These are phyloP conservation scores for Urocynchramus pylzowi DNA, from an alignment of 2,113 vertebrate species.

Conservation along the genomic window DNA sequence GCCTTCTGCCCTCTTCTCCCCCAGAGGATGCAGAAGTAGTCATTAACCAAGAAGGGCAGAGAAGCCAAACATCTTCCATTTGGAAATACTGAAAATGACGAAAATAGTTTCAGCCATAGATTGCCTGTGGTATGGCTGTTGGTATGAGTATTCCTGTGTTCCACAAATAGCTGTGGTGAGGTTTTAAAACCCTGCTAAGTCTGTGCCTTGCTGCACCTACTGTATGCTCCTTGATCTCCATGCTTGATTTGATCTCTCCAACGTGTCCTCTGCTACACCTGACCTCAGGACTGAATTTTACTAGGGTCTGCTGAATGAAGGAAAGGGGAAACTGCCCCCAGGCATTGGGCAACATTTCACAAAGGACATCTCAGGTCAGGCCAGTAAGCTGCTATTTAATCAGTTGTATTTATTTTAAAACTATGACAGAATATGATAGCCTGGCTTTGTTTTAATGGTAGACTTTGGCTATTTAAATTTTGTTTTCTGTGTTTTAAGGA, in stretches of 20 bases:
- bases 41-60: accelerated
- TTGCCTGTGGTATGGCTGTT: not conserved
- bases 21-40: not conserved
- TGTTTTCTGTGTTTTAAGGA: not conserved
- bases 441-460: not conserved
- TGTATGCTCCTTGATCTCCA: not conserved
- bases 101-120: not conserved
- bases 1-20: not conserved
- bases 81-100: not conserved
- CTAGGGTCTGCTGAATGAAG: not conserved
- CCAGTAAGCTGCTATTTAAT: not conserved
- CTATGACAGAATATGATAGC: not conserved
- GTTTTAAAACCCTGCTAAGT: not conserved
- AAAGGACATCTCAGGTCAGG: not conserved
- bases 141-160: not conserved
- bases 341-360: not conserved
- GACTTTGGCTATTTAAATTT: not conserved
- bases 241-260: not conserved
- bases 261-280: not conserved
- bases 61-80: not conserved
- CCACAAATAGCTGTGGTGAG: not conserved
- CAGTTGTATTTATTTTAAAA: not conserved
- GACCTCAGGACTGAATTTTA: not conserved
- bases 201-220: not conserved
- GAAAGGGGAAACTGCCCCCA: not conserved